Evolutionary conservation across 2,888 invertebrate species (phyloP).

Genomic region (Malacosoma neustria): DNA sequence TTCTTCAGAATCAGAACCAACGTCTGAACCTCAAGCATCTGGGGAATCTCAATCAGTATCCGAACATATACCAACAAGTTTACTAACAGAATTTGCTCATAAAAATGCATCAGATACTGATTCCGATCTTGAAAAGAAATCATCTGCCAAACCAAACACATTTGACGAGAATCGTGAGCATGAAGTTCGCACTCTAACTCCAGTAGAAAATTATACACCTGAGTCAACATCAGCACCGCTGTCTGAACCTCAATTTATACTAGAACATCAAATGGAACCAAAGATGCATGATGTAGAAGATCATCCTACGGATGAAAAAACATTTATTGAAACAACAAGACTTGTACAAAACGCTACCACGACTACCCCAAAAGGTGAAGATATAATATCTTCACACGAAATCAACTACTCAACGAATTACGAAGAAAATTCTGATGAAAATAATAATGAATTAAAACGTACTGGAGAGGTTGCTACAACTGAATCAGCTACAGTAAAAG

Average conservation of each 20-base stretch:
- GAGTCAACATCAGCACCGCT: conserved; percentile 36
- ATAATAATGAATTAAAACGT: conserved; percentile 16
- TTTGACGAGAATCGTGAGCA: conserved; percentile 27
- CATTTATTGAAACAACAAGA: conserved; percentile 2
- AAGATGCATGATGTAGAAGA: neutral
- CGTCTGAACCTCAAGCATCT: conserved; percentile 16
- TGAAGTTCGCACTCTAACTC: conserved; percentile 8
- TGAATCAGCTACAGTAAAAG: conserved; percentile 28
- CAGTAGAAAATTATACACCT: conserved; percentile 32
- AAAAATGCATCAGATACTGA: conserved; percentile 20
- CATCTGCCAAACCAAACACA: conserved; percentile 21
- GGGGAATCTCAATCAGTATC: conserved; percentile 13
- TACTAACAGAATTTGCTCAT: conserved; percentile 19
- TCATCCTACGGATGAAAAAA: neutral
- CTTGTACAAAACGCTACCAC: neutral
- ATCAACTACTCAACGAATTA: conserved; percentile 5
- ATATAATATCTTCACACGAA: neutral
- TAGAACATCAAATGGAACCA: conserved; percentile 3
- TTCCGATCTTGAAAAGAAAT: conserved; percentile 18
- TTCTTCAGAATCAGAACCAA: conserved; percentile 18
- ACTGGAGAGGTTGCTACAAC: conserved; percentile 11
- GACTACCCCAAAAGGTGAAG: neutral
- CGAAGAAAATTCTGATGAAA: conserved; percentile 20
- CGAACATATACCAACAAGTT: conserved; percentile 17
- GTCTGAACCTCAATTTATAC: conserved; percentile 9